Conservation (phyloP, 2,113 vertebrate genomes). For the Lycocorax pyrrhopterus region DNA sequence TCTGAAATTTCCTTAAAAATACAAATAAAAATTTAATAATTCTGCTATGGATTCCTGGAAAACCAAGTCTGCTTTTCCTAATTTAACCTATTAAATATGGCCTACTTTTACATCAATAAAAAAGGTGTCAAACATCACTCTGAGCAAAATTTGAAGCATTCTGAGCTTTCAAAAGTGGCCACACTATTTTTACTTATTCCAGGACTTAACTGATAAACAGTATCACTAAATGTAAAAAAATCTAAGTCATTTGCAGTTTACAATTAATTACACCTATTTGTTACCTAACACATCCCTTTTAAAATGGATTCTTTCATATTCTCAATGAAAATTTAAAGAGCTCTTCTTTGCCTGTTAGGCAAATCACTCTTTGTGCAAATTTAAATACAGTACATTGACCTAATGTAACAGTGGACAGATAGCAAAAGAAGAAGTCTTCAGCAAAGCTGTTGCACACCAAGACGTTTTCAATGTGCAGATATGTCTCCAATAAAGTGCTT, state of each 20-base stretch:
- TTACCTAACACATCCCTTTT: not conserved
- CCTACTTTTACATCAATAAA: not conserved
- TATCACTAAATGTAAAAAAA: not conserved
- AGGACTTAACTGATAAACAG: not conserved
- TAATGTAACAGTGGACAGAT: not conserved
- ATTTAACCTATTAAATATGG: not conserved
- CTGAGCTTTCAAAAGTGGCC: not conserved
- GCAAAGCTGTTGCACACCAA: not conserved
- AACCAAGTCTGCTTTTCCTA: not conserved
- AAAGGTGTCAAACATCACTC: not conserved
- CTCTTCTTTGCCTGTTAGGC: not conserved
- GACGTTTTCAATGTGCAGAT: not conserved
- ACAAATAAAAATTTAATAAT: not conserved
- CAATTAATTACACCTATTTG: not conserved
- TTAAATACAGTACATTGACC: not conserved
- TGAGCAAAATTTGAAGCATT: not conserved
- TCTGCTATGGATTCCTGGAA: not conserved
- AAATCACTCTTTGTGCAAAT: slow-evolving; percentile 29
- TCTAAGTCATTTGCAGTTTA: not conserved
- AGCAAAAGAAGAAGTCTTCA: not conserved
- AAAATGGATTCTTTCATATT: not conserved
- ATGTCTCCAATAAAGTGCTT: slow-evolving; percentile 44
- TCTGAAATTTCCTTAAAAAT: not conserved
- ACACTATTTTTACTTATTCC: not conserved
- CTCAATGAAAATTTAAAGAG: not conserved